phyloP scores from a whole-genome alignment of 53 echinoderm and acorn worm genomes.

The Paracentrotus lividus region DNA sequence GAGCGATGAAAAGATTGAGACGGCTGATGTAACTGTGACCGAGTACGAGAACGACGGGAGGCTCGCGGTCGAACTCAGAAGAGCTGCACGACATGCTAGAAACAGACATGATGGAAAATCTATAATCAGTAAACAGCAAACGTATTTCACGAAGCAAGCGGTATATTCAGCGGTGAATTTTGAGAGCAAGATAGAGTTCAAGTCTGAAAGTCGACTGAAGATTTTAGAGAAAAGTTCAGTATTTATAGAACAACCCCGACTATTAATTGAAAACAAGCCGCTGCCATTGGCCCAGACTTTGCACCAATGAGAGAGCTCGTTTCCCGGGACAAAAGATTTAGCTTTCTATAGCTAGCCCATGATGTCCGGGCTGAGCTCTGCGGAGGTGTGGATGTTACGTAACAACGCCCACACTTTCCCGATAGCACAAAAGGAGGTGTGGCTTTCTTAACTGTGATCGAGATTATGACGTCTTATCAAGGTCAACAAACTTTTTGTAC shows the following conservation, averaged over 20 bases:
- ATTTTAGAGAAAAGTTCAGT: not conserved
- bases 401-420: not conserved
- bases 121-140: not conserved
- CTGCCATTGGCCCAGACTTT: not conserved
- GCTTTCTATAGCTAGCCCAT: not conserved
- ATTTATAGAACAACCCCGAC: not conserved
- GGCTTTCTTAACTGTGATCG: too few relatives aligned
- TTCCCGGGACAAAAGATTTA: not conserved
- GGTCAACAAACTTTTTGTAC: too few relatives aligned
- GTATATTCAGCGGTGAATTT: not conserved
- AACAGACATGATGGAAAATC: not conserved
- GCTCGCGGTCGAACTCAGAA: not conserved
- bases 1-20: slow-evolving; percentile 38
- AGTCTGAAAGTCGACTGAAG: not conserved
- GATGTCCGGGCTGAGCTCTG: not conserved
- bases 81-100: not conserved
- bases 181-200: not conserved
- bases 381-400: not conserved
- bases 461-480: too few relatives aligned
- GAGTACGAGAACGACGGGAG: slow-evolving; percentile 48
- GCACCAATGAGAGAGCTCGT: not conserved
- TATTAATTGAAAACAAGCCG: not conserved
- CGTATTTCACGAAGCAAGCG: not conserved
- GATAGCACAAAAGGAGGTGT: too few relatives aligned
- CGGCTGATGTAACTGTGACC: slow-evolving; percentile 59